Evolutionary conservation across 2,797 vertebrate genomes (phyloP).

Genomic region (Philypnodon macrostomus): DNA sequence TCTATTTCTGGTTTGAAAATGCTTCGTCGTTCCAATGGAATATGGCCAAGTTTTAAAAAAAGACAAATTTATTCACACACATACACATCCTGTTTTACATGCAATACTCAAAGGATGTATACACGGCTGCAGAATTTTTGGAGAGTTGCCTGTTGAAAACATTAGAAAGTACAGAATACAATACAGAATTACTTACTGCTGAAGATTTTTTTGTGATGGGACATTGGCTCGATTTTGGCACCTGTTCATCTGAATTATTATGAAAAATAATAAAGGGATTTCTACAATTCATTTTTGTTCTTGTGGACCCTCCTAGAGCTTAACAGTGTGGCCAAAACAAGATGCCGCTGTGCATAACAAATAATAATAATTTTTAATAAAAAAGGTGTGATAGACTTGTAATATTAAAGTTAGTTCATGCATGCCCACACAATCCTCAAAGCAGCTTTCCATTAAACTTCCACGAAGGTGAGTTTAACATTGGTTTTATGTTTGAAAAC

Average conservation of each 20-base stretch:
- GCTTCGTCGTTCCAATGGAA: slow-evolving; percentile 12
- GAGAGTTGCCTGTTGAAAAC: slow-evolving; percentile 39
- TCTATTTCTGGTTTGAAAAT: slow-evolving; percentile 10
- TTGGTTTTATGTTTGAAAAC: slow-evolving; percentile 62
- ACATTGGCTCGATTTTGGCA: slow-evolving; percentile 12
- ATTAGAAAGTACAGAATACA: not conserved
- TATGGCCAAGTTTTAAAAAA: slow-evolving; percentile 17
- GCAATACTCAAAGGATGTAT: slow-evolving; percentile 20
- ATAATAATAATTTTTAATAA: slow-evolving; percentile 33
- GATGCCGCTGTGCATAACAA: slow-evolving; percentile 35
- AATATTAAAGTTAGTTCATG: slow-evolving; percentile 35
- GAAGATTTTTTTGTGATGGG: not conserved
- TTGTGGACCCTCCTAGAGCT: slow-evolving; percentile 23
- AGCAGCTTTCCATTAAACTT: too few relatives aligned
- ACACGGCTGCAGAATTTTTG: slow-evolving; percentile 39
- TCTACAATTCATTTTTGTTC: slow-evolving; percentile 10
- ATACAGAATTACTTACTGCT: too few relatives aligned
- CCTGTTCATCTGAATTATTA: slow-evolving; percentile 2
- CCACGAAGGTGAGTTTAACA: slow-evolving; percentile 63
- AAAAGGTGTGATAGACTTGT: slow-evolving; percentile 23
- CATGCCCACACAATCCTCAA: slow-evolving; percentile 55
- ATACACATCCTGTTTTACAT: slow-evolving; percentile 1
- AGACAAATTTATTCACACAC: not conserved
- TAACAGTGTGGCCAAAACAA: slow-evolving; percentile 44
- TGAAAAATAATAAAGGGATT: slow-evolving; percentile 14